Evolutionary conservation across 2,797 vertebrate species (phyloP).

Genomic region (Dallia pectoralis): DNA sequence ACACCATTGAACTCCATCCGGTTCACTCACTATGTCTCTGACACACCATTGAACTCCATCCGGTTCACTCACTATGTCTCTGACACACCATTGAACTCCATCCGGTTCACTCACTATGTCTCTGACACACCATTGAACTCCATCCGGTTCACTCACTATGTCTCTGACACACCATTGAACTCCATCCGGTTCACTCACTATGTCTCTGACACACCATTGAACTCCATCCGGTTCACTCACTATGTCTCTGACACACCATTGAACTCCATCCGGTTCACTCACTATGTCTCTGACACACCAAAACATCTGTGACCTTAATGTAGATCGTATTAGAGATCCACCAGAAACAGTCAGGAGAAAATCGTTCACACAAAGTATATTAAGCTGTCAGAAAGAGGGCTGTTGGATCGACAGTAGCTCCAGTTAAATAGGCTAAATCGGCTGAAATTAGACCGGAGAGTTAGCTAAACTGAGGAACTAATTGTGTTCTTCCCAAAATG

Average conservation of each 20-base stretch:
- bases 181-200: too few species aligned
- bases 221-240: too few species aligned
- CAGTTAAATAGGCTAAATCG: conserved; percentile 38
- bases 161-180: conserved; percentile 2
- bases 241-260: neutral
- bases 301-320: conserved; percentile 17
- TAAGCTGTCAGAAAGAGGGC: too few species aligned
- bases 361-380: conserved; percentile 29
- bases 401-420: too few species aligned
- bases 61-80: neutral
- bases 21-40: neutral
- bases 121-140: conserved; percentile 1
- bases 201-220: neutral
- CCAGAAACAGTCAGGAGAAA: conserved; percentile 36
- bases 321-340: conserved; percentile 43
- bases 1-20: too few species aligned
- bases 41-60: too few species aligned
- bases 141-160: too few species aligned
- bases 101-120: neutral
- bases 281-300: neutral
- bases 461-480: conserved; percentile 25
- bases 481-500: conserved; percentile 16
- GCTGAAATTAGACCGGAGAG: conserved; percentile 33
- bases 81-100: neutral
- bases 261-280: too few species aligned